Base-by-base conservation (phyloP, 2,113 vertebrate species). In the Lonchura striata region DNA sequence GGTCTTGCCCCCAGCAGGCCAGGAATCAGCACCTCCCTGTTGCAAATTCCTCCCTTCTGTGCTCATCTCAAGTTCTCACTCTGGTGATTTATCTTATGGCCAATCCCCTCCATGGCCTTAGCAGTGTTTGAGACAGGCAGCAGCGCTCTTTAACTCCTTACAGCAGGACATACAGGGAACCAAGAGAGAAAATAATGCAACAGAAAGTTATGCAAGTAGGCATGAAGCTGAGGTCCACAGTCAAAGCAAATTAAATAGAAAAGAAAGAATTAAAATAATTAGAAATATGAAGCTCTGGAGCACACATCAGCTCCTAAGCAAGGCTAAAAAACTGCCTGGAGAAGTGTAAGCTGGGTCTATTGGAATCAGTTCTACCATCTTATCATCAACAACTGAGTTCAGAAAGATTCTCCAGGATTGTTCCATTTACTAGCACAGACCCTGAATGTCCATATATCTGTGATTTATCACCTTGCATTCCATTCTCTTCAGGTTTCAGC, bases 1-100 rank as follows among this genome's bases (percentile, higher is more conserved):
- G 24, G 10, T 53, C 8, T 41, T 0, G 0, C 13, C 46, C 27
- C 5, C 9, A 75, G 4, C 70, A 82, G n/a, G 21, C 6, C 53
- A 27, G 39, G 24, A 31, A 60, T 41, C 20, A 75, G 39, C 9
- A 10, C 17, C 5, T 47, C 61, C 17, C 41, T 41, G 9, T 22
- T 6, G 3, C n/a, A 25, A 35, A 53, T 61, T 53, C 47, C 20
- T 68, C n/a, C 8, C 11, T 53, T 60, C 53, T 76, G 14, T 68
- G 17, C 23, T 28, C 22, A 64, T 44, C 33, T 65, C 46, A 41
- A 12, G 24, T 39, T 75, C 13, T 23, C 13, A 14, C 11, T 30
- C 19, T 16, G 6, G 6, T 41, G 46, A 17, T 33, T 60, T 53
- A 50, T 50, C 17, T 64, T 49, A 53, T 6, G 17, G 8, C 4